Conservation (phyloP, 2,888 invertebrate genomes). For the Agrochola macilenta region DNA sequence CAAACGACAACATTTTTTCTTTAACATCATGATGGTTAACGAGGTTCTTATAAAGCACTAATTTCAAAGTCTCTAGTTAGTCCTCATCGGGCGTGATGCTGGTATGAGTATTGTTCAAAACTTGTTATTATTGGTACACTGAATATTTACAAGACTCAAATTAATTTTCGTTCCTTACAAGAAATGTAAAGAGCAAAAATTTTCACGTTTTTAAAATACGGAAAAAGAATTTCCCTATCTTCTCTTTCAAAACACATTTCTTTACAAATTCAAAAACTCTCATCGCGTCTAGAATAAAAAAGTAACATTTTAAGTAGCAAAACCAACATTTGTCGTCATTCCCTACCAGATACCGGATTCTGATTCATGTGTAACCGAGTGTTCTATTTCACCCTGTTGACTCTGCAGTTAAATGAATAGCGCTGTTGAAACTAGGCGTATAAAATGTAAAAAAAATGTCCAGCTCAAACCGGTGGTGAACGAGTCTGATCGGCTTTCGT, state of each 20-base stretch:
- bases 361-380: constrained; percentile 59
- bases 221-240: constrained; percentile 2
- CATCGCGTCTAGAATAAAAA: constrained; percentile 35
- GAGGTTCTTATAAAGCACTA: no score
- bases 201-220: constrained; percentile 35
- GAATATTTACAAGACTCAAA: neutral
- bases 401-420: constrained; percentile 66
- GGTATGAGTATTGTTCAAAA: neutral
- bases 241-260: constrained; percentile 28
- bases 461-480: constrained; percentile 34
- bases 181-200: neutral
- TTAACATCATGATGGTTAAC: neutral
- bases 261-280: constrained; percentile 42
- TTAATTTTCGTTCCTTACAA: neutral
- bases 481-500: constrained; percentile 31
- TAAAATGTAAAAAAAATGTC: constrained; percentile 62
- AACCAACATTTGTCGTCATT: constrained; percentile 51
- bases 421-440: constrained; percentile 51
- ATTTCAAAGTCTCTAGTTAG: neutral
- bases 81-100: neutral
- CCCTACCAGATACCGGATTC: constrained; percentile 59
- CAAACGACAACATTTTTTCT: no score
- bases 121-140: constrained; percentile 1
- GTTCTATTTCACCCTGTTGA: constrained; percentile 67
- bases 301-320: constrained; percentile 52